phyloP scores from a whole-genome alignment of 2,797 vertebrate genomes.

The Phataginus tricuspis region DNA sequence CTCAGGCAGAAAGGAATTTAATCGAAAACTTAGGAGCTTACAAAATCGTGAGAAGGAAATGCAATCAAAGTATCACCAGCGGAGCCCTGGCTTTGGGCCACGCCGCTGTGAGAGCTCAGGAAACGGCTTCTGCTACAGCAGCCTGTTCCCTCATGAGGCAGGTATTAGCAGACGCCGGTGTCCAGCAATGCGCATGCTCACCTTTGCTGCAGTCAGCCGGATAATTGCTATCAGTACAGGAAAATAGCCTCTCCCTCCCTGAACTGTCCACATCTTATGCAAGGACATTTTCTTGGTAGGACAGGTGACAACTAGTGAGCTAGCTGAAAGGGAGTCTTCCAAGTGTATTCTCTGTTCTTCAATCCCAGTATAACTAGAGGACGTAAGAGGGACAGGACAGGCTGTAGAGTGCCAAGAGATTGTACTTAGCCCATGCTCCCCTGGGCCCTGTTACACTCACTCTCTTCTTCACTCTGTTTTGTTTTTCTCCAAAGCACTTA shows the following conservation, averaged over 20 bases:
- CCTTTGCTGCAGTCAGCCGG: not conserved
- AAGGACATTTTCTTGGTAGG: not conserved
- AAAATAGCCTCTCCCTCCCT: not conserved
- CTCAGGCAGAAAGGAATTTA: not conserved
- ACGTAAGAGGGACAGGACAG: too few species aligned
- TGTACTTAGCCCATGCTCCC: not conserved
- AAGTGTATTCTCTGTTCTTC: not conserved
- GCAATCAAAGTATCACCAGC: not conserved
- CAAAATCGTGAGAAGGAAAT: not conserved
- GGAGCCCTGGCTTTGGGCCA: not conserved
- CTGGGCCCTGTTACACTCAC: rapidly evolving
- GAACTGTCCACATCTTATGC: not conserved
- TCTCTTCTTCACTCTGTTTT: not conserved
- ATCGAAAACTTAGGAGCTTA: slow-evolving; percentile 1
- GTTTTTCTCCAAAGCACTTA: not conserved
- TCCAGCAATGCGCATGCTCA: not conserved
- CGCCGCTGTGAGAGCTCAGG: not conserved
- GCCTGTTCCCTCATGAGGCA: rapidly evolving
- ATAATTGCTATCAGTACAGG: not conserved
- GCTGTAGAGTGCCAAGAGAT: not conserved
- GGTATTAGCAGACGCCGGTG: not conserved
- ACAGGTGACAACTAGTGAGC: not conserved
- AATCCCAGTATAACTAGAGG: not conserved
- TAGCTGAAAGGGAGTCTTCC: not conserved
- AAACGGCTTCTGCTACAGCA: not conserved